These are phyloP conservation scores for Aphelenchoides avenae DNA, from an alignment of 1,140 invertebrate species.

Conservation along the genomic window DNA sequence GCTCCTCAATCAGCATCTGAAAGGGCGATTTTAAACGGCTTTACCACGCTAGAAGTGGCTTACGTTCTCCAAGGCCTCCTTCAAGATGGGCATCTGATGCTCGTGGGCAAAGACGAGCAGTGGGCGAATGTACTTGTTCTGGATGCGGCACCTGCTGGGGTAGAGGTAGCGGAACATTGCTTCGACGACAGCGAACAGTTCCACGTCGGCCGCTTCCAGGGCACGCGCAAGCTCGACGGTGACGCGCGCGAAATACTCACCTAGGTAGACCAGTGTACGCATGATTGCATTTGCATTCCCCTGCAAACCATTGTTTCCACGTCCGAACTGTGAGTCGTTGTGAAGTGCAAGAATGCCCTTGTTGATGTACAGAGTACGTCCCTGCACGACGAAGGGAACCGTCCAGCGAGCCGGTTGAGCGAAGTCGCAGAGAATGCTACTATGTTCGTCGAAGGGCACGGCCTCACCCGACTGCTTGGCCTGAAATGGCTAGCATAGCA, in stretches of 20 bases:
- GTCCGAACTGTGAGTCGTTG: conserved; percentile 8
- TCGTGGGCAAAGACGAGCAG: conserved; percentile 11
- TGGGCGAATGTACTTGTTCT: neutral
- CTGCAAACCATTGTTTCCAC: neutral
- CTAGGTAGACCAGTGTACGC: neutral
- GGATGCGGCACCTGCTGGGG: neutral
- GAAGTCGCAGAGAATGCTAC: neutral
- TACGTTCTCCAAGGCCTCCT: conserved; percentile 4
- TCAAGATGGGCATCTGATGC: conserved; percentile 3
- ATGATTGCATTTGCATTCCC: neutral
- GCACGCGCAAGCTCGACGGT: neutral
- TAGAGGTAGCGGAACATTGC: conserved; percentile 1
- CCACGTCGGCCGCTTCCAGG: conserved; percentile 1
- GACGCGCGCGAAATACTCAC: conserved; percentile 5
- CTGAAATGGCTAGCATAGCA: neutral
- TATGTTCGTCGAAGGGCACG: neutral
- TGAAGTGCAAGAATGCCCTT: conserved; percentile 1
- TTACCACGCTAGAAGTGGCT: neutral
- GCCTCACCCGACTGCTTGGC: neutral
- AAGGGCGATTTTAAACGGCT: neutral
- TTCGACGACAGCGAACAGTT: neutral
- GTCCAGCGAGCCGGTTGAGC: no score
- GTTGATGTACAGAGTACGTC: conserved; percentile 9
- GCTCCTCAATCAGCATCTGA: conserved; percentile 4
- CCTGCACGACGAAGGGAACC: no score